These are phyloP conservation scores for Xiphydria camelus DNA, from an alignment of 2,888 invertebrate species.

Conservation along the genomic window DNA sequence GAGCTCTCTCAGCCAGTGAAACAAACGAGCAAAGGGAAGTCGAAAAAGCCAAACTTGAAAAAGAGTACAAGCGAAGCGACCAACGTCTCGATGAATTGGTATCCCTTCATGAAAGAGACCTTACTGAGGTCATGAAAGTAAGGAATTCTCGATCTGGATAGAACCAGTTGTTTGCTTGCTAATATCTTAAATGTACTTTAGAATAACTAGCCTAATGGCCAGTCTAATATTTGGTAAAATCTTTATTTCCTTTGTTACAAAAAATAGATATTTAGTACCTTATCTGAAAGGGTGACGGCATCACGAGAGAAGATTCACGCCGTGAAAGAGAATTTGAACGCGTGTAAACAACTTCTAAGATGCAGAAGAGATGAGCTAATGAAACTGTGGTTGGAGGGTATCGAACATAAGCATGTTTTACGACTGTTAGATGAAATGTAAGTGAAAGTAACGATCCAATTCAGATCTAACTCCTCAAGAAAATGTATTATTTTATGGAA, in stretches of 20 bases:
- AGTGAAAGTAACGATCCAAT: conserved; percentile 44
- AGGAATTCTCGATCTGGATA: conserved; percentile 15
- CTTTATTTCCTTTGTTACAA: conserved; percentile 44
- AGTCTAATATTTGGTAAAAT: conserved; percentile 17
- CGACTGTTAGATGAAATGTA: conserved; percentile 89
- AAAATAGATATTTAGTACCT: conserved; percentile 72
- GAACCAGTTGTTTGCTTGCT: not conserved
- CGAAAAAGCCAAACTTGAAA: conserved; percentile 91
- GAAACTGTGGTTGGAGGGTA: conserved; percentile 91
- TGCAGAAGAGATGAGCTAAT: conserved; percentile 91
- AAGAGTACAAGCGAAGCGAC: conserved; percentile 91
- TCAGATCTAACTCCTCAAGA: not conserved
- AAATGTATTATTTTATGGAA: not conserved
- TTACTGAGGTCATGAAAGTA: conserved; percentile 79
- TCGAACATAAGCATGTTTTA: conserved; percentile 92
- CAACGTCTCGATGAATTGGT: conserved; percentile 85
- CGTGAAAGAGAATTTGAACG: conserved; percentile 79
- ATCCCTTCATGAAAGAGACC: conserved; percentile 83
- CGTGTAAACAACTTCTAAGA: conserved; percentile 82
- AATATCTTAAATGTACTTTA: conserved; percentile 2
- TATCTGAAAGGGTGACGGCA: conserved; percentile 76
- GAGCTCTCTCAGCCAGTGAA: conserved; percentile 91
- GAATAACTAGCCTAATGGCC: not conserved
- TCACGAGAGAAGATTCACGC: conserved; percentile 76
- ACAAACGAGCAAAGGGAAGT: conserved; percentile 91